Evolutionary conservation across 2,113 vertebrate genomes (phyloP), one percentile per base, ranked within the genome.

Genomic region (Caloenas nicobarica): DNA sequence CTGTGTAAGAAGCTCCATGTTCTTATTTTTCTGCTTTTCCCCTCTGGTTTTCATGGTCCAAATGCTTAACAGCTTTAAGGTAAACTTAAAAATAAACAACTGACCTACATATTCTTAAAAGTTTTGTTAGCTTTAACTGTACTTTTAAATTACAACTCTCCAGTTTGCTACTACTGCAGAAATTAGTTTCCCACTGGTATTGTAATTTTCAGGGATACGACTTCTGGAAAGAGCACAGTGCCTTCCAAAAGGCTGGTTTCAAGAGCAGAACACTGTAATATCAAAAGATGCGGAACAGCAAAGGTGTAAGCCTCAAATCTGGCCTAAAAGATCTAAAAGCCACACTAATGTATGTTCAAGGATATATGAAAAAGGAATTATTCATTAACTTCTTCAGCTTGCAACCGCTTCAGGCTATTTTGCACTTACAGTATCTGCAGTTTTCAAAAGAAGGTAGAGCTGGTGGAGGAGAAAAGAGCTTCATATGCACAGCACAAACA

Each of bases 371-470:
- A 96, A 93, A 93, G 40, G 93, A 95, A 95, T 95, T 95, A 96
- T 95, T 97, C 93, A 96, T 96, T 97, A 96, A 95, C 80, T 94
- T 93, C 81, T 96, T 71, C 92, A 88, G 88, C 60, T 86, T 79
- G 57, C 53, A 92, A 62, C 36, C 1, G 65, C 91, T 95, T 44
- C 77, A 26, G 95, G 93, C 88, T 93, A 69, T 95, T 96, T 94
- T 94, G 72, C 89, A 92, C 86, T 81, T 85, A 51, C 15, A 62
- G 64, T 51, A 74, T 81, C 72, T 76, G 70, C 25, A 40, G 34
- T 92, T 94, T 91, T 95, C 96, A 96, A 94, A 96, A 81, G 86
- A 89, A 88, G 44, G 83, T 74, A 84, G 77, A 88, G 53, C n/a
- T 91, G 77, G 56, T 50, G 61, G 25, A 64, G 33, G 57, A 60